phyloP scores from a whole-genome alignment of 2,113 vertebrate genomes.

The Corvus hawaiiensis region DNA sequence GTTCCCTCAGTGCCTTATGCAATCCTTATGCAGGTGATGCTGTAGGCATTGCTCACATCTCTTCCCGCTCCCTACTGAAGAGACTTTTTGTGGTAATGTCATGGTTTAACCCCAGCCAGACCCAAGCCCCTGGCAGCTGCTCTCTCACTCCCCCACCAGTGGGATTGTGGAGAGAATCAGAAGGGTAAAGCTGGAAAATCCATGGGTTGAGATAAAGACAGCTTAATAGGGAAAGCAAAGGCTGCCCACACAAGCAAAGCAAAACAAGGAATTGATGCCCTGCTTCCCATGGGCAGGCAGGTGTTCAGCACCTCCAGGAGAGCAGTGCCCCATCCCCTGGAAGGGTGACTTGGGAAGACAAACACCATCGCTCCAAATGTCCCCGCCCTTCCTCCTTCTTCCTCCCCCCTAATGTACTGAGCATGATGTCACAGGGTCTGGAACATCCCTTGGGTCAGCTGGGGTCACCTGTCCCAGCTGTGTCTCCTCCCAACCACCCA shows the following conservation, averaged over 20 bases:
- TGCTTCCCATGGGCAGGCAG: not conserved
- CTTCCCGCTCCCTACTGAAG: not conserved
- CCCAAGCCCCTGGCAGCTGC: not conserved
- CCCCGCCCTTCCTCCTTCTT: not conserved
- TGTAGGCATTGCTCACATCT: not conserved
- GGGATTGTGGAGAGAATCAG: not conserved
- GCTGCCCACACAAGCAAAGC: not conserved
- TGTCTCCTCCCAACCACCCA: not conserved
- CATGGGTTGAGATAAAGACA: not conserved
- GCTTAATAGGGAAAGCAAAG: not conserved
- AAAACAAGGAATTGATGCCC: not conserved
- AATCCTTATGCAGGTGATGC: not conserved
- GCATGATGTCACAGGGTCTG: not conserved
- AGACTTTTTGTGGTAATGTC: not conserved
- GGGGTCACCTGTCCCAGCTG: not conserved
- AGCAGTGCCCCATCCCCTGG: fast-evolving
- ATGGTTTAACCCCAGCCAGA: not conserved
- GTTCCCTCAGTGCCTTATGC: not conserved
- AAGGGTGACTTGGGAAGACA: not conserved
- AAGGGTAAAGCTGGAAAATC: not conserved
- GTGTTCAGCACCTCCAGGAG: not conserved
- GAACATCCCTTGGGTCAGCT: not conserved
- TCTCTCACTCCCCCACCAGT: fast-evolving
- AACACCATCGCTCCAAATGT: not conserved
- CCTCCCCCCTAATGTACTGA: too few relatives aligned